Evolutionary conservation across 2,113 vertebrate species (phyloP), one percentile per base, ranked within the genome.

Genomic region (Chionis minor): DNA sequence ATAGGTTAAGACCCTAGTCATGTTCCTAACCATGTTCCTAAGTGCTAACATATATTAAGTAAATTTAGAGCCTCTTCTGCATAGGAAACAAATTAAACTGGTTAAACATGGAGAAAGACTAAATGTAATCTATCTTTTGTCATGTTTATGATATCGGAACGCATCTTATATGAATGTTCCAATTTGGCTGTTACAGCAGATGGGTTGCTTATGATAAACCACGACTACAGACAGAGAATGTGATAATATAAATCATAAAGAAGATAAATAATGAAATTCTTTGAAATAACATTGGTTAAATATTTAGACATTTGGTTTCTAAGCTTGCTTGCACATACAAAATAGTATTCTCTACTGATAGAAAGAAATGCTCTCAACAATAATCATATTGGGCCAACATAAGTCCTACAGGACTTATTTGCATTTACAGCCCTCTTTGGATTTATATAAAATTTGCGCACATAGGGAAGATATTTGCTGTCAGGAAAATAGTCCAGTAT

Each of bases 21-120:
- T 98, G 98, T 98, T 99, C 98, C 98, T 98, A 98, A 98, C 98
- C 95, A 97, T 98, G 98, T 97, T 98, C 98, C 98, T 98, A 98
- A 99, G 99, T 99, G 98, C 98, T 99, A 99, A 99, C 98, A 99
- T 99, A 99, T 99, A 99, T 98, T 98, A 98, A 99, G 99, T 99
- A 99, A 99, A 99, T 99, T 98, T 99, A 98, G 98, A 99, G 98
- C 97, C 98, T 98, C 98, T 98, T 99, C 98, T 98, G 97, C 98
- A 97, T 98, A 98, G 98, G 98, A 98, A 98, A 98, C 98, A 98
- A 98, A 98, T 98, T 98, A 98, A 98, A 98, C 98, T 98, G 98
- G 98, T 99, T 98, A 99, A 98, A 99, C 98, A 98, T 86, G 90
- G 97, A 98, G 98, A 98, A 98, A 98, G 98, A 97, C 98, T 98